Percentiles rank a stretch among this genome's conserved stretches.
These are phyloP conservation scores for Megalops cyprinoides DNA, from an alignment of 2,797 vertebrate genomes.

Conservation along the genomic window DNA sequence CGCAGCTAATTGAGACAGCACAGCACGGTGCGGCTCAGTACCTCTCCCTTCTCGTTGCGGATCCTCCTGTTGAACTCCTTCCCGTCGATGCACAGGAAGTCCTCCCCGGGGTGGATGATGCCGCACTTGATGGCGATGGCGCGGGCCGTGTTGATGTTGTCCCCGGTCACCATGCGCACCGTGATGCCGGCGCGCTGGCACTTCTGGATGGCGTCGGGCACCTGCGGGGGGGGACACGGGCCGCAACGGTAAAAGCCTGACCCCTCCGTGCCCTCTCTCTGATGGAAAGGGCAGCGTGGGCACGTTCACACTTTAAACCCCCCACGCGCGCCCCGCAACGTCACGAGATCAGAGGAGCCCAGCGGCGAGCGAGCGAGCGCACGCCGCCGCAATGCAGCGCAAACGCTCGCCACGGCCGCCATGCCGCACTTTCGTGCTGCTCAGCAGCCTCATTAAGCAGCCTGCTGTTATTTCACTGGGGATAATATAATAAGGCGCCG, in stretches of 20 bases:
- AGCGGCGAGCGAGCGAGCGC: slow-evolving; percentile 16
- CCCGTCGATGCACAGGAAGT: slow-evolving; percentile 96
- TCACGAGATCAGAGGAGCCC: not conserved
- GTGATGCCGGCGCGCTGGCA: slow-evolving; percentile 98
- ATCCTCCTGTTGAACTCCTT: slow-evolving; percentile 99
- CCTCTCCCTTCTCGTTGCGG: slow-evolving; percentile 97
- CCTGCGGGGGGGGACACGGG: slow-evolving; percentile 65
- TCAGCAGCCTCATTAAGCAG: slow-evolving; percentile 9
- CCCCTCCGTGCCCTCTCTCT: slow-evolving; percentile 28
- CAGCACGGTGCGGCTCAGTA: slow-evolving; percentile 44
- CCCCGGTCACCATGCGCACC: slow-evolving; percentile 97
- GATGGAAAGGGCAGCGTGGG: slow-evolving; percentile 51
- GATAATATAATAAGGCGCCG: not conserved
- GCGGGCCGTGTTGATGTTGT: slow-evolving; percentile 98
- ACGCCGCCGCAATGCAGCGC: slow-evolving; percentile 18
- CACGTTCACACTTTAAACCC: slow-evolving; percentile 54
- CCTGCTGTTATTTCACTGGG: slow-evolving; percentile 21
- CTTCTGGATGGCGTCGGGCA: slow-evolving; percentile 93
- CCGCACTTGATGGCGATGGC: slow-evolving; percentile 98
- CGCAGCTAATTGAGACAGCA: too few species aligned
- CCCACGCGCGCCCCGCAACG: not conserved
- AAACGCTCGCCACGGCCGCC: not conserved
- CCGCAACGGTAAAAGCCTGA: not conserved
- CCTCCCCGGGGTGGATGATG: slow-evolving; percentile 95
- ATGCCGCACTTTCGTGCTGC: not conserved